Conservation (phyloP, 2,113 vertebrate species). For the Stigmatopora nigra region DNA sequence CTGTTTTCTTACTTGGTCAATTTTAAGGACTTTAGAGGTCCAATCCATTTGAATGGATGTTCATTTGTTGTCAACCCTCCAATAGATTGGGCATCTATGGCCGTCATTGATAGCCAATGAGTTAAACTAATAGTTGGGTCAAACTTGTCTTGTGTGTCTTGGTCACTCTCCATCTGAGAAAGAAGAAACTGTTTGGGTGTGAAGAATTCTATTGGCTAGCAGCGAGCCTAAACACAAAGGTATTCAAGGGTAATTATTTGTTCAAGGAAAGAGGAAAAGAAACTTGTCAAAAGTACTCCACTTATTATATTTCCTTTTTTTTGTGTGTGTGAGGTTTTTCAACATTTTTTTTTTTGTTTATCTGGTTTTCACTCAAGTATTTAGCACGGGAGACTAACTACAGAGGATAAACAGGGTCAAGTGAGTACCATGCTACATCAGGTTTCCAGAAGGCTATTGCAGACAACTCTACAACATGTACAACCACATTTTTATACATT, state of each 20-base stretch:
- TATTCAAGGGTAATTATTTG: constrained; percentile 62
- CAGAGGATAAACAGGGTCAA: constrained; percentile 64
- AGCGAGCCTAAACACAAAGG: constrained; percentile 51
- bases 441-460: constrained; percentile 79
- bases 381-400: constrained; percentile 63
- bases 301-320: constrained; percentile 61
- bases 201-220: constrained; percentile 44
- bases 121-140: constrained; percentile 22
- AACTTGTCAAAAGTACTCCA: constrained; percentile 57
- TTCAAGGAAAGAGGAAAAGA: constrained; percentile 35
- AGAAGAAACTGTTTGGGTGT: constrained; percentile 48
- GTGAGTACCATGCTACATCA: constrained; percentile 76
- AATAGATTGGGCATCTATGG: too few relatives aligned
- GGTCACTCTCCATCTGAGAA: constrained; percentile 50
- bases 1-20: too few relatives aligned
- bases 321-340: constrained; percentile 59
- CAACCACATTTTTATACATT: constrained; percentile 79
- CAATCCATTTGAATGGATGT: too few relatives aligned
- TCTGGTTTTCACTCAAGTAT: constrained; percentile 55
- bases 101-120: too few relatives aligned
- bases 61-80: too few relatives aligned
- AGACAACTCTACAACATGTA: constrained; percentile 83
- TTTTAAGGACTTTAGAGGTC: too few relatives aligned
- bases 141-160: constrained; percentile 39
- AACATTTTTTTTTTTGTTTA: constrained; percentile 57